phyloP scores from a whole-genome alignment of 2,113 vertebrate species.

The Strix uralensis region DNA sequence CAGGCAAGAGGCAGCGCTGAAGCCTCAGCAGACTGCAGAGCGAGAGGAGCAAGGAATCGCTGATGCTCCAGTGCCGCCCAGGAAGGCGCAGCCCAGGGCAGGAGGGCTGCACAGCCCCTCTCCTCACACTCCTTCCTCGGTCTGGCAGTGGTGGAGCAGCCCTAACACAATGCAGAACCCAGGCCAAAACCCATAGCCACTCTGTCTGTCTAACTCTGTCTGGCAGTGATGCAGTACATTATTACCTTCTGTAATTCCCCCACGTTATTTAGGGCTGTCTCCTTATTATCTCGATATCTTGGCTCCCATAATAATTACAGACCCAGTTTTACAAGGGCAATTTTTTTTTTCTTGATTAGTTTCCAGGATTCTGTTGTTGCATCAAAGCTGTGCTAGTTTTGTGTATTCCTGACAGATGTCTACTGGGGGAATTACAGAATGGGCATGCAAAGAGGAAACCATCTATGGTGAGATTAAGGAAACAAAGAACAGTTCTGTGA shows the following conservation, averaged over 20 bases:
- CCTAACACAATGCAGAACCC: slow-evolving; percentile 46
- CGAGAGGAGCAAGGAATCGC: background rate
- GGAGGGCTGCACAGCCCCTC: background rate
- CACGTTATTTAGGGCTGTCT: slow-evolving; percentile 70
- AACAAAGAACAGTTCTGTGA: slow-evolving; percentile 40
- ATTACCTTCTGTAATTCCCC: slow-evolving; percentile 71
- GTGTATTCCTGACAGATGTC: slow-evolving; percentile 64
- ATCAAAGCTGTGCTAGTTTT: slow-evolving; percentile 61
- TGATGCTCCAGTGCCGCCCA: background rate
- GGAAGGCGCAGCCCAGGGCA: background rate
- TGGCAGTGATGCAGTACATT: slow-evolving; percentile 54
- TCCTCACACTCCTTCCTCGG: background rate
- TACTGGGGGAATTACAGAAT: slow-evolving; percentile 52
- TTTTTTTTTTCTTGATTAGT: slow-evolving; percentile 62
- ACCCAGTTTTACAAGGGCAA: slow-evolving; percentile 69
- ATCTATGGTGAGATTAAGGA: slow-evolving; percentile 45
- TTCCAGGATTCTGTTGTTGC: slow-evolving; percentile 68
- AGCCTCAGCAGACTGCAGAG: background rate
- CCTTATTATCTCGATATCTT: slow-evolving; percentile 70
- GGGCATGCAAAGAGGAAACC: slow-evolving; percentile 51
- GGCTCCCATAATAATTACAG: slow-evolving; percentile 70
- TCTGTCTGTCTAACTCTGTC: slow-evolving; percentile 61
- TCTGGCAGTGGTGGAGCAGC: background rate
- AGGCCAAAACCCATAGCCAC: slow-evolving; percentile 63
- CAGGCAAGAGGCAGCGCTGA: background rate